A percentile compares a stretch with the other conserved stretches of the same genome.
Evolutionary conservation across 2,888 invertebrate species (phyloP).

Genomic region (Nasonovia ribisnigri): DNA sequence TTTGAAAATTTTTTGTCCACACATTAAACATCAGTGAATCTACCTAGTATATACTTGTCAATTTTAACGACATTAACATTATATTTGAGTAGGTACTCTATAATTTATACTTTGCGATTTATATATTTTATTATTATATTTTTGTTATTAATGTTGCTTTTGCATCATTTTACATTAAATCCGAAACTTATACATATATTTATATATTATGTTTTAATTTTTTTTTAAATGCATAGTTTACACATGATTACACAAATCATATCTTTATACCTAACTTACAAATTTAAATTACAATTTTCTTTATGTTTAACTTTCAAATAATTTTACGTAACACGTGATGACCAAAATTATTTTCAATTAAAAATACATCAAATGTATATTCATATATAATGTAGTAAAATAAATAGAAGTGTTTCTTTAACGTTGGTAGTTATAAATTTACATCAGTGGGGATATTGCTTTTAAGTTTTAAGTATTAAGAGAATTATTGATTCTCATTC

Average conservation of each 20-base stretch:
- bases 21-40: not conserved
- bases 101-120: not conserved
- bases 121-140: not conserved
- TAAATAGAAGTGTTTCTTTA: not conserved
- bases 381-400: not conserved
- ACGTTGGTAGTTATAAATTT: not conserved
- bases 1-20: too few species aligned
- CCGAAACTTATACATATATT: not conserved
- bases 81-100: not conserved
- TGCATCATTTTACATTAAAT: not conserved
- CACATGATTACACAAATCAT: not conserved
- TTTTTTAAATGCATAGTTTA: not conserved
- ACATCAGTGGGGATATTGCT: not conserved
- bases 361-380: not conserved
- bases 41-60: too few species aligned
- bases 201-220: not conserved
- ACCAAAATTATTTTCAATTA: not conserved
- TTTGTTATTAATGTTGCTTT: not conserved
- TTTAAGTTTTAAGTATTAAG: not conserved
- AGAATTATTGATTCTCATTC: not conserved
- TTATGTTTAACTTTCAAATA: not conserved
- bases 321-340: not conserved
- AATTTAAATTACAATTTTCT: not conserved
- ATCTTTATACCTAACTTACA: not conserved
- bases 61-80: not conserved